Evolutionary conservation across 2,113 vertebrate genomes (phyloP).

Genomic region (Onychostoma macrolepis): DNA sequence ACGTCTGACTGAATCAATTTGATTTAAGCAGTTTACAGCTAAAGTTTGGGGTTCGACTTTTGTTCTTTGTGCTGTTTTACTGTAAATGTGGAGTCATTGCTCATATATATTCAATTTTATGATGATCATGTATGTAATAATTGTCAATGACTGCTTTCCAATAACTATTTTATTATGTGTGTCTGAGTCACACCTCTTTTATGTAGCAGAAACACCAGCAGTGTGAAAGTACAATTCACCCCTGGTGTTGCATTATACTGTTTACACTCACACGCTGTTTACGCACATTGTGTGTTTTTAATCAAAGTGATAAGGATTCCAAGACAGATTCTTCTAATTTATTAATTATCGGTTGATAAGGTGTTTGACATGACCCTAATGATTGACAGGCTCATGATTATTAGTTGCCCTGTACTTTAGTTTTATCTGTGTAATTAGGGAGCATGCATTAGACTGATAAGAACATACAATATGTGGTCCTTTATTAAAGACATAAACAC

Average conservation of each 20-base stretch:
- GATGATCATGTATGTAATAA: not conserved
- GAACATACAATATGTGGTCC: not conserved
- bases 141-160: not conserved
- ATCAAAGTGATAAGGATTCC: constrained; percentile 37
- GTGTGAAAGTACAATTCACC: not conserved
- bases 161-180: not conserved
- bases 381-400: not conserved
- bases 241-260: not conserved
- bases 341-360: constrained; percentile 24
- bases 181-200: not conserved
- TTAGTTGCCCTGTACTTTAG: not conserved
- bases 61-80: too few species aligned
- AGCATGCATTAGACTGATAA: constrained; percentile 8
- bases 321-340: not conserved
- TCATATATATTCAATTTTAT: not conserved
- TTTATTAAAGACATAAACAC: not conserved
- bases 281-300: constrained; percentile 12
- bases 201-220: not conserved
- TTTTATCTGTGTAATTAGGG: constrained; percentile 22
- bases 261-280: constrained; percentile 5
- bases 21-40: not conserved
- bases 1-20: not conserved
- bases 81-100: not conserved
- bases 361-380: constrained; percentile 3
- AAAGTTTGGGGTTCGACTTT: too few species aligned